Conservation (phyloP, 2,113 vertebrate species). For the Corynorhinus townsendii region DNA sequence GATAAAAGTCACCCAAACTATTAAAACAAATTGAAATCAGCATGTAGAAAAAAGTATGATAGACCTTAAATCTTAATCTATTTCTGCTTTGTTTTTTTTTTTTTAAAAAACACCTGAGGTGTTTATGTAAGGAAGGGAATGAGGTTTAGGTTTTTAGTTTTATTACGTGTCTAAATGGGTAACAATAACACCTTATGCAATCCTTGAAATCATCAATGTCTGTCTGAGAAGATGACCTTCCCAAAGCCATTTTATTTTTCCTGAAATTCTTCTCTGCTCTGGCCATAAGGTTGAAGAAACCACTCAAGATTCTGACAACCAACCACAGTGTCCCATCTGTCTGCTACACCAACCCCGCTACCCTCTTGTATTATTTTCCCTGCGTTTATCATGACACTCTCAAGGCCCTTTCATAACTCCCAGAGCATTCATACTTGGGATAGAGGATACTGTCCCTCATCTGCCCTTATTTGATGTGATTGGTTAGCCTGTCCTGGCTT, state of each 20-base stretch:
- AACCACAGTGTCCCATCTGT: constrained; percentile 70
- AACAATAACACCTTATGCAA: neutral
- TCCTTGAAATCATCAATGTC: neutral
- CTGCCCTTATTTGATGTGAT: constrained; percentile 55
- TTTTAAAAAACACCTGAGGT: neutral
- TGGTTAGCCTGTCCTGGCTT: constrained; percentile 34
- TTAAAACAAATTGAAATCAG: neutral
- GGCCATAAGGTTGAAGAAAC: constrained; percentile 62
- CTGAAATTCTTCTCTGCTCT: constrained; percentile 30
- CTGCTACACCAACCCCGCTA: constrained; percentile 1
- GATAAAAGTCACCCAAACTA: neutral
- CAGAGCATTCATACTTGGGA: neutral
- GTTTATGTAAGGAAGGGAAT: neutral
- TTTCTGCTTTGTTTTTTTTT: constrained; percentile 27
- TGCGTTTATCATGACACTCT: neutral
- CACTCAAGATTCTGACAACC: constrained; percentile 64
- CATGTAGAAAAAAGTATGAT: neutral
- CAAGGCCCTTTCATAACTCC: neutral
- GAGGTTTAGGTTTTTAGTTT: neutral
- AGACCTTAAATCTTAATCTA: neutral
- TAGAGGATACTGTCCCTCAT: neutral
- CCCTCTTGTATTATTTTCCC: neutral
- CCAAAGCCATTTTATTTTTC: constrained; percentile 33
- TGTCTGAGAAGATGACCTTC: constrained; percentile 52
- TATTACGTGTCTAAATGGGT: neutral